phyloP scores from a whole-genome alignment of 2,888 invertebrate genomes.

The Phengaris alcon region DNA sequence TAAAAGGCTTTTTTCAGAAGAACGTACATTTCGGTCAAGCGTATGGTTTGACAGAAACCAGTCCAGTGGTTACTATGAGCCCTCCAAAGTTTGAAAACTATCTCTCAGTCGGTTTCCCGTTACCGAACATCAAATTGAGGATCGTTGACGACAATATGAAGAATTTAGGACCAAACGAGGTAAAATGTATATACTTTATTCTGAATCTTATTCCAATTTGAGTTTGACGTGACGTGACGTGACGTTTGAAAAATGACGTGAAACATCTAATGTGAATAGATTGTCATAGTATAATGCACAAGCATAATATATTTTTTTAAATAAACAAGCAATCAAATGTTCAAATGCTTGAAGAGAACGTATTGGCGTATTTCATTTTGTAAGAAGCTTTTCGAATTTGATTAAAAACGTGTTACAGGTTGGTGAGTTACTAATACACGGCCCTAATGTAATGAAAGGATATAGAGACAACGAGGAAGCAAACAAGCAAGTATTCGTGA shows the following conservation, averaged over 20 bases:
- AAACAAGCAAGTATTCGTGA: conserved; percentile 82
- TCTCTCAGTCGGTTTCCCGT: conserved; percentile 68
- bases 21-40: conserved; percentile 57
- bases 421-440: conserved; percentile 87
- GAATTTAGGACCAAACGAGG: conserved; percentile 70
- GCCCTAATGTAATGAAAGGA: conserved; percentile 90
- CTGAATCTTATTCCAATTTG: too few relatives aligned
- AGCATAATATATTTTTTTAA: too few relatives aligned
- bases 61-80: conserved; percentile 68
- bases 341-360: too few relatives aligned
- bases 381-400: too few relatives aligned
- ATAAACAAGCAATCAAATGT: too few relatives aligned
- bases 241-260: too few relatives aligned
- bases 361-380: too few relatives aligned
- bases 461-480: conserved; percentile 87
- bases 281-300: too few relatives aligned
- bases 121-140: conserved; percentile 80
- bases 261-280: too few relatives aligned
- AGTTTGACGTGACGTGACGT: too few relatives aligned
- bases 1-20: conserved; percentile 39
- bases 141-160: conserved; percentile 65
- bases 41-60: conserved; percentile 83
- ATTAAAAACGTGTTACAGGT: conserved; percentile 48
- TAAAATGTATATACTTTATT: conserved; percentile 30
- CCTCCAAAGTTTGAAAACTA: conserved; percentile 41